Evolutionary conservation across 2,113 vertebrate genomes (phyloP), one percentile per base, ranked within the genome.

Genomic region (Mesitornis unicolor): DNA sequence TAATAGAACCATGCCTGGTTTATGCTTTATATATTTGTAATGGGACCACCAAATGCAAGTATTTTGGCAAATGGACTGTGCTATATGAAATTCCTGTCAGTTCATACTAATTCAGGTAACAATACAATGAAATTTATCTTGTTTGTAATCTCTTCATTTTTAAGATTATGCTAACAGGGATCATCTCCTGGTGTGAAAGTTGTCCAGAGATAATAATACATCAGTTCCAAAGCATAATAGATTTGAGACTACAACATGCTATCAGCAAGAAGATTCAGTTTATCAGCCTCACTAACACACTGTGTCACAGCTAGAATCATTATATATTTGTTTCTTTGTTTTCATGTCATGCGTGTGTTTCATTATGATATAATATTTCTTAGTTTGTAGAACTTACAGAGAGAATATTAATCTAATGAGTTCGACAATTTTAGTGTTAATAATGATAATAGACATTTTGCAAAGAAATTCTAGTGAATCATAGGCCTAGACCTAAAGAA

Each of bases 121-220:
- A 87, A 33, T 91, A 71, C 84, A 88, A 74, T 82, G 74, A 97
- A 86, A 95, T 96, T 84, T 96, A 93, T 97, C 93, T 97, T 98
- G 76, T 97, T 98, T 98, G 85, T 95, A 95, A 98, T 97, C 86
- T 96, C 90, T 98, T 97, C 91, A 92, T 97, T 98, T 97, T 96
- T 92, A 75, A 97, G 97, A 95, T 97, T 93, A 91, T 68, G 82
- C 93, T 97, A 92, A 83, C 93, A 93, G 94, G 83, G 74, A 95
- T 98, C 95, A 94, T 95, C 93, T 98, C 98, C 97, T 95, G 80
- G 82, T 97, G 97, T 95, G 98, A 98, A 98, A 97, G 96, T 96
- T 98, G 97, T 98, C 96, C 97, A 95, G 94, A 98, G 95, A 97
- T 98, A 97, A 98, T 98, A 97, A 96, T 94, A 83, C 87, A 96